Conservation (phyloP, 2,113 vertebrate genomes). For the Plestiodon gilberti region DNA sequence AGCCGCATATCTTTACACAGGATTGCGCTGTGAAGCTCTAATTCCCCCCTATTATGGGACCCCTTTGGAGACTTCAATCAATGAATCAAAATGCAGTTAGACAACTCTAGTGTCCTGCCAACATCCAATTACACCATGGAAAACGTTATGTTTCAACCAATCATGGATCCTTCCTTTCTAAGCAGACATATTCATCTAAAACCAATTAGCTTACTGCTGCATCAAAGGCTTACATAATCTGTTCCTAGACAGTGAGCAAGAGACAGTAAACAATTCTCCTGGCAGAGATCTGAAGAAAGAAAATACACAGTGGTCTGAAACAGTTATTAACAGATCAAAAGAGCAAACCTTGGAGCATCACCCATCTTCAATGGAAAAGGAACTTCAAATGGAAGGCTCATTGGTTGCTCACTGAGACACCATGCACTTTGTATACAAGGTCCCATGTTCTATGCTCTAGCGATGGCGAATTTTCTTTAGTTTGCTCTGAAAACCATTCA, state of each 20-base stretch:
- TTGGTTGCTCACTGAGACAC: neutral
- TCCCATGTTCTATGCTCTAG: neutral
- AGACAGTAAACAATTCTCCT: neutral
- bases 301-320: neutral
- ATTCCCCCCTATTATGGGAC: neutral
- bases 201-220: too few species aligned
- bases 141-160: neutral
- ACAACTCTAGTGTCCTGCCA: neutral
- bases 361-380: neutral
- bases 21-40: too few species aligned
- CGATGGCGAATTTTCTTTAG: too few species aligned
- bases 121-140: neutral
- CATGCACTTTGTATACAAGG: neutral
- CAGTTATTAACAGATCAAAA: too few species aligned
- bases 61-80: neutral
- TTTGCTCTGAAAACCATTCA: too few species aligned
- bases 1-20: neutral
- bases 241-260: too few species aligned
- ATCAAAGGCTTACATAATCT: too few species aligned
- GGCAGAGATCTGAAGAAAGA: neutral
- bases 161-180: neutral
- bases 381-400: neutral
- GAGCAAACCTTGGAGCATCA: too few species aligned
- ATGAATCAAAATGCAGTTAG: neutral
- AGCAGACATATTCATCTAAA: too few species aligned